Evolutionary conservation across 2,797 vertebrate genomes (phyloP).

Genomic region (Australoheros facetus): DNA sequence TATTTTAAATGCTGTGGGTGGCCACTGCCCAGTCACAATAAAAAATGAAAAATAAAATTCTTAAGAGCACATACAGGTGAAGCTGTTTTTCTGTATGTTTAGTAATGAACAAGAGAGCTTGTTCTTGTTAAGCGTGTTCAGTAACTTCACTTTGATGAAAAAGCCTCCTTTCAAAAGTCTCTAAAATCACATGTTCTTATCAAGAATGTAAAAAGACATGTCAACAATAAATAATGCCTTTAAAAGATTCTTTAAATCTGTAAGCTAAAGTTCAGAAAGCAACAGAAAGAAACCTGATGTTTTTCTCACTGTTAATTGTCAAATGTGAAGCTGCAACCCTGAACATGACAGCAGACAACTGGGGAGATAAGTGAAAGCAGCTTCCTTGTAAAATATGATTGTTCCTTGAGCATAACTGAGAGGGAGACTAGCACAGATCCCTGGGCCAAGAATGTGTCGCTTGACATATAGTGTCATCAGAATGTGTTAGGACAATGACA

Average conservation of each 20-base stretch:
- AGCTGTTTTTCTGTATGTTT: background rate
- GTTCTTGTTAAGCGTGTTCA: background rate
- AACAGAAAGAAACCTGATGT: background rate
- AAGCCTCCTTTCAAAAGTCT: background rate
- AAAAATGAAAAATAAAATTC: background rate
- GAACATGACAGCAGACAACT: background rate
- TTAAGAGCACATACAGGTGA: background rate
- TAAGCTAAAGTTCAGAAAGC: background rate
- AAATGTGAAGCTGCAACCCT: constrained; percentile 7
- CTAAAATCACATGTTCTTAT: background rate
- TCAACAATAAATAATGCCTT: background rate
- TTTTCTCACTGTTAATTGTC: constrained; percentile 16
- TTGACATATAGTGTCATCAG: constrained; percentile 33
- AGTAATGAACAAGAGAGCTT: background rate
- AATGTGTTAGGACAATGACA: constrained; percentile 21
- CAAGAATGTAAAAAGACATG: background rate
- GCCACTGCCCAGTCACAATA: background rate
- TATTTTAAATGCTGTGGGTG: no score
- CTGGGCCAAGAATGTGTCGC: constrained; percentile 31
- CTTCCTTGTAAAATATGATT: constrained; percentile 4
- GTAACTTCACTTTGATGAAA: background rate
- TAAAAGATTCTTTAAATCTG: background rate
- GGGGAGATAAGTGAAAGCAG: constrained; percentile 13
- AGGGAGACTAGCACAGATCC: constrained; percentile 18
- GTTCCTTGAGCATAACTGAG: constrained; percentile 20